Percentiles rank a stretch among this genome's conserved stretches.
Evolutionary conservation across 53 echinoderm and acorn worm genomes (phyloP).

Genomic region (Patiria pectinifera): DNA sequence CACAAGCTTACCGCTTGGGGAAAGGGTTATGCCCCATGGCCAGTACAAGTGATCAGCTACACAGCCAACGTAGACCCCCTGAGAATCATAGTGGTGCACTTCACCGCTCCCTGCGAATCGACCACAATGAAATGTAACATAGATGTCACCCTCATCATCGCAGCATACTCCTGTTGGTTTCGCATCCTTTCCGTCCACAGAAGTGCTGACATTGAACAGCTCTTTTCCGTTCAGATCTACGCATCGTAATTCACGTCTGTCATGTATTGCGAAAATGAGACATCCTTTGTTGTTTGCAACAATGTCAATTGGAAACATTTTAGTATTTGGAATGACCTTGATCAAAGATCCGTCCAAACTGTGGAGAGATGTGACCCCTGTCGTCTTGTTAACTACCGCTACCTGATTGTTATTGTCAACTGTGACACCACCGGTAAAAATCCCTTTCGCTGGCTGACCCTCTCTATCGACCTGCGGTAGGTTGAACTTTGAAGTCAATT

Average conservation of each 20-base stretch:
- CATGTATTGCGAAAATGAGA: background rate
- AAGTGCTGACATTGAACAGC: background rate
- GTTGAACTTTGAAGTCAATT: background rate
- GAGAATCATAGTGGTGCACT: background rate
- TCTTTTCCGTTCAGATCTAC: background rate
- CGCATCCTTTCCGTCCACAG: accelerated
- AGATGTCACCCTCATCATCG: background rate
- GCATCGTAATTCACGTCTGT: background rate
- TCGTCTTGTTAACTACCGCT: background rate
- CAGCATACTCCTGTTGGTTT: background rate
- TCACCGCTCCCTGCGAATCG: too few relatives aligned
- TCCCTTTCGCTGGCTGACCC: too few relatives aligned
- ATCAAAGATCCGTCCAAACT: background rate
- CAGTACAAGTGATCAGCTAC: background rate
- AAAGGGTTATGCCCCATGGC: too few relatives aligned
- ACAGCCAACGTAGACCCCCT: background rate
- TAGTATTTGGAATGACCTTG: background rate
- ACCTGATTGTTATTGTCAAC: background rate
- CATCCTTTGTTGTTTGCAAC: background rate
- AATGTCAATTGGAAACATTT: background rate
- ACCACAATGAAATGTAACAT: too few relatives aligned
- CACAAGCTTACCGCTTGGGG: too few relatives aligned
- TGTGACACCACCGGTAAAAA: background rate
- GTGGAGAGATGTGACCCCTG: background rate
- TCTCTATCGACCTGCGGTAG: background rate